A percentile compares a stretch with the other conserved stretches of the same genome.
phyloP scores from a whole-genome alignment of 2,888 invertebrate genomes.

The Tetragnatha montana region DNA sequence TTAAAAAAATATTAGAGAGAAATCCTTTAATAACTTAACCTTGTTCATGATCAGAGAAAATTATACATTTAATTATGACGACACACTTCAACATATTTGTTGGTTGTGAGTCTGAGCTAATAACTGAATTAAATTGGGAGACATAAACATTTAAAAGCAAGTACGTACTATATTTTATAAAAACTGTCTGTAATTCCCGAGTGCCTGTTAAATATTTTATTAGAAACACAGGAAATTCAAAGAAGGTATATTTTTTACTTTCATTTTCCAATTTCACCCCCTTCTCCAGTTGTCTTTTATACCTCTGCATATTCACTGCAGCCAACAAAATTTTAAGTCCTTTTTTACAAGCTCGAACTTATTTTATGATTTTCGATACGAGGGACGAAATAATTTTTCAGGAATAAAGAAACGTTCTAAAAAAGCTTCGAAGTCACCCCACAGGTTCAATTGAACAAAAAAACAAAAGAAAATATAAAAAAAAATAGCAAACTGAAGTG shows the following conservation, averaged over 20 bases:
- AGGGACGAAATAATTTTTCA: not conserved
- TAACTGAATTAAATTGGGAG: not conserved
- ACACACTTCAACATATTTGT: too few species aligned
- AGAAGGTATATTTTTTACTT: not conserved
- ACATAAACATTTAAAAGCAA: not conserved
- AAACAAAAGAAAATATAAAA: not conserved
- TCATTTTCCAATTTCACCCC: slow-evolving; percentile 1
- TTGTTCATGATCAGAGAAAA: too few species aligned
- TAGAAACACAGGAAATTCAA: not conserved
- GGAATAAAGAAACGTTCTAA: slow-evolving; percentile 16
- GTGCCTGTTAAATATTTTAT: not conserved
- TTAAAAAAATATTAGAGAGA: too few species aligned
- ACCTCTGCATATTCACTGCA: slow-evolving; percentile 1
- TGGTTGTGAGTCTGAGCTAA: too few species aligned
- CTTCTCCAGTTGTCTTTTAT: not conserved
- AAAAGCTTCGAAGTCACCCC: slow-evolving; percentile 35
- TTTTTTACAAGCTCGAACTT: slow-evolving; percentile 8
- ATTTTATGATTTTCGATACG: slow-evolving; percentile 36
- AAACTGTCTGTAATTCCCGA: not conserved
- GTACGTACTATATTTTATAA: not conserved
- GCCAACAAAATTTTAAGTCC: slow-evolving; percentile 3
- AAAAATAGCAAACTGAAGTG: slow-evolving; percentile 13
- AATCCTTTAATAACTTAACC: too few species aligned
- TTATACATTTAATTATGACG: too few species aligned
- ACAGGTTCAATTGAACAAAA: slow-evolving; percentile 52